Conservation (phyloP, 2,113 vertebrate genomes). For the Aegithalos caudatus region DNA sequence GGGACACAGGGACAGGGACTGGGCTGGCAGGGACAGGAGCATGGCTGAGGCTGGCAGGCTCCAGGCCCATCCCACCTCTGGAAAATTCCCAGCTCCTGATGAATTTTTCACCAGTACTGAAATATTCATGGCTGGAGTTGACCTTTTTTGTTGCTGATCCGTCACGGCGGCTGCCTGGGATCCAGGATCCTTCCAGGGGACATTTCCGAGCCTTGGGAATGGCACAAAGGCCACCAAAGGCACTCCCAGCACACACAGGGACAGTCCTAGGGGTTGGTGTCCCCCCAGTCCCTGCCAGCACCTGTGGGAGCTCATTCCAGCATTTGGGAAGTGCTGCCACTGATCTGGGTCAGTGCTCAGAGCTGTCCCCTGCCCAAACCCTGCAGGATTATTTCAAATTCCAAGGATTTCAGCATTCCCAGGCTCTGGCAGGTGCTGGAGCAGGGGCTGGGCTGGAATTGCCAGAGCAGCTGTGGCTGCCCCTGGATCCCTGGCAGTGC, state of each 20-base stretch:
- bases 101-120: slow-evolving; percentile 47
- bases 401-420: neutral
- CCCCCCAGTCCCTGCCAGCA: too few species aligned
- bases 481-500: neutral
- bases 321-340: neutral
- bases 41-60: neutral
- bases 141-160: slow-evolving; percentile 24
- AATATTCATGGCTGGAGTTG: slow-evolving; percentile 24
- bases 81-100: neutral
- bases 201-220: neutral
- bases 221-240: neutral
- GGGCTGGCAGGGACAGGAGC: neutral
- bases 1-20: neutral
- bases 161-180: neutral
- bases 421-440: neutral
- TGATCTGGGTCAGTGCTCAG: neutral
- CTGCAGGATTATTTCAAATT: neutral
- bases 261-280: neutral
- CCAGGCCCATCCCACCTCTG: neutral
- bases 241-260: neutral
- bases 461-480: neutral
- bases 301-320: neutral
- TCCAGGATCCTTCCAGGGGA: neutral
- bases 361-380: neutral
- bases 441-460: neutral